Conservation (phyloP, 2,888 invertebrate species). For the Ectropis crepuscularia region DNA sequence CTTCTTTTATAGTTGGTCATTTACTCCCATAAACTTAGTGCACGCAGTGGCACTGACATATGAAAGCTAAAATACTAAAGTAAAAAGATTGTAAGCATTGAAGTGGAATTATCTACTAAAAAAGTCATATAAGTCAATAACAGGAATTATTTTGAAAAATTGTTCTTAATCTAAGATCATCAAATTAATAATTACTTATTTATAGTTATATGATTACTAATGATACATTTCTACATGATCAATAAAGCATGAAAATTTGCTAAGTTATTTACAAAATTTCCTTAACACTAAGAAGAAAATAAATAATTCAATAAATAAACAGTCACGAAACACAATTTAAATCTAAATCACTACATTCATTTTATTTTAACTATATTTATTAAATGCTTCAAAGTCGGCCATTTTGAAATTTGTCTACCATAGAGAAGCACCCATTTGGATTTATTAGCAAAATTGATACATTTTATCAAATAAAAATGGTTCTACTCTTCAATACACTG, state of each 20-base stretch:
- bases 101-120: no score
- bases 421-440: slow-evolving; percentile 25
- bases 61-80: no score
- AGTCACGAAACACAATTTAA: slow-evolving; percentile 55
- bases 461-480: no score
- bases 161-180: no score
- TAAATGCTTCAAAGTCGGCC: slow-evolving; percentile 37
- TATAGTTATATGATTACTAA: not conserved
- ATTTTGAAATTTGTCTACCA: slow-evolving; percentile 36
- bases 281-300: slow-evolving; percentile 66
- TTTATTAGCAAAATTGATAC: slow-evolving; percentile 20
- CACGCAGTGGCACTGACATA: no score
- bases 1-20: no score
- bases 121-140: no score
- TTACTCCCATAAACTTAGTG: no score
- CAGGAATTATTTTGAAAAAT: no score
- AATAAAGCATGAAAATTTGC: slow-evolving; percentile 54
- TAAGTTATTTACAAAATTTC: slow-evolving; percentile 74
- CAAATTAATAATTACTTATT: not conserved
- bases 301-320: slow-evolving; percentile 76
- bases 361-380: slow-evolving; percentile 25
- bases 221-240: slow-evolving; percentile 2
- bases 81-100: no score
- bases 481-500: no score
- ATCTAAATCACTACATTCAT: slow-evolving; percentile 44